Base-by-base conservation (phyloP, 2,113 vertebrate species). In the Lepus timidus region DNA sequence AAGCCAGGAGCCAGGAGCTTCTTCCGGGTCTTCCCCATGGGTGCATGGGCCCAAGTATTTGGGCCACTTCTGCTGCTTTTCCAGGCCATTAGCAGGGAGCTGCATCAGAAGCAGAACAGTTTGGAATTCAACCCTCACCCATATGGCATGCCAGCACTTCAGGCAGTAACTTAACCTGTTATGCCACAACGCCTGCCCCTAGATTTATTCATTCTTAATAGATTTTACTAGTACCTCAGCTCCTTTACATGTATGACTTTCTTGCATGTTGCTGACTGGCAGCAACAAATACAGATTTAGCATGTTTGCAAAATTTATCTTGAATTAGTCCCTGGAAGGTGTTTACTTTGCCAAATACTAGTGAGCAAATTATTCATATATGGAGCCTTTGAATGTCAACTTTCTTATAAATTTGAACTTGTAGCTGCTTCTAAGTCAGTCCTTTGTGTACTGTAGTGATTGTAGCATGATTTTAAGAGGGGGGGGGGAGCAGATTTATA, bases 261-360 rank as follows among this genome's bases (percentile, higher is more conserved):
- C 33, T 67, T 64, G 9, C 39, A 31, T 25, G 14, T 74, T 85
- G 44, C 68, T 70, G 81, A 55, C 17, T 78, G 25, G 31, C 52
- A 31, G 4, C 31, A 62, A 11, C 76, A 92, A 64, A 75, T 65
- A 65, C 19, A 33, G 25, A 19, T 9, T 65, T 51, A 52, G 3
- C 67, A 19, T 68, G 39, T 75, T 73, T 89, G 70, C 44, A 93
- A 83, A 89, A 22, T 85, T 79, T 90, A 70, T 36, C 44, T 97
- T 88, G 4, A 81, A 22, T 52, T 86, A 65, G 67, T 49, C 83
- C 33, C 23, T 52, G 22, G 61, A 89, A 95, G 27, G n/a, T 71
- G 89, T 90, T 92, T 64, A 51, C 25, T 90, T 81, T 58, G 65
- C 31, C 92, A 84, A 61, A 86, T 86, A 68, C 68, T 91, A 67